Evolutionary conservation across 2,113 vertebrate genomes (phyloP).

Genomic region (Stictonetta naevosa): DNA sequence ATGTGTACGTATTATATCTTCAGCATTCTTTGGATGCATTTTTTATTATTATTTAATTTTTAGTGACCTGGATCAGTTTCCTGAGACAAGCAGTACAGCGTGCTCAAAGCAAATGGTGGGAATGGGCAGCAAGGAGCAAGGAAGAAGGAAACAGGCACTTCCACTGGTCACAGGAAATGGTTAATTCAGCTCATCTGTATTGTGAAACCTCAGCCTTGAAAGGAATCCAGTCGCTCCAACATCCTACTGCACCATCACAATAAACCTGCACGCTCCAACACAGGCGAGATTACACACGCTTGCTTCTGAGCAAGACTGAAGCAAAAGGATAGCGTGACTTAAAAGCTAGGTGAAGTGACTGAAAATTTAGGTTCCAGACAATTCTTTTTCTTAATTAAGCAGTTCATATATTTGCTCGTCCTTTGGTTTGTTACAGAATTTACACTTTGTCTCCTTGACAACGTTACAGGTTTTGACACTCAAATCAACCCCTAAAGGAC

Average conservation of each 20-base stretch:
- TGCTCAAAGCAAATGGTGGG: neutral
- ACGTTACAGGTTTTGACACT: neutral
- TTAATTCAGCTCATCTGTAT: slow-evolving; percentile 14
- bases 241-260: neutral
- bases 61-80: neutral
- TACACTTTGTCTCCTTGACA: neutral
- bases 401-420: neutral
- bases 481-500: neutral
- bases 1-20: rapidly evolving
- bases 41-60: neutral
- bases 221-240: neutral
- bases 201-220: slow-evolving; percentile 24
- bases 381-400: neutral
- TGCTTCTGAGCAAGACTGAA: neutral
- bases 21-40: neutral
- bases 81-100: neutral
- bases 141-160: slow-evolving; percentile 38
- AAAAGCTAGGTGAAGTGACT: neutral
- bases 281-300: rapidly evolving
- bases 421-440: neutral
- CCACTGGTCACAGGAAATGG: slow-evolving; percentile 14
- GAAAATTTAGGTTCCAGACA: neutral
- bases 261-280: neutral
- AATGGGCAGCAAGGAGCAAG: neutral
- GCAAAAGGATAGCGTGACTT: neutral